Conservation (phyloP, 2,888 invertebrate species). For the Megastigmus dorsalis region DNA sequence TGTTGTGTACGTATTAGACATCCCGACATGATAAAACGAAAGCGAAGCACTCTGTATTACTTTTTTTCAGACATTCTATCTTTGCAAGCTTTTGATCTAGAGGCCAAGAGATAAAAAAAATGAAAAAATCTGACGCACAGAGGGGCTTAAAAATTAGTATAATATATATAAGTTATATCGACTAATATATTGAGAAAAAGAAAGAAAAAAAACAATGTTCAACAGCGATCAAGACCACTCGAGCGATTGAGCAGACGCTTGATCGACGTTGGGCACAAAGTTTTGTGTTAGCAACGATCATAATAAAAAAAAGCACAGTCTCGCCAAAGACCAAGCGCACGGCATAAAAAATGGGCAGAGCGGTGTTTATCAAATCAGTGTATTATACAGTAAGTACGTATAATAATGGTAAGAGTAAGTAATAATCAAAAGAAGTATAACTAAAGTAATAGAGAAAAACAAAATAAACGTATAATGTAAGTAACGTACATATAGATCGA, state of each 20-base stretch:
- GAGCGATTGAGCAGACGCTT: not conserved
- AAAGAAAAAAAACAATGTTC: conserved; percentile 8
- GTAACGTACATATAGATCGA: conserved; percentile 22
- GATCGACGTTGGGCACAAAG: conserved; percentile 9
- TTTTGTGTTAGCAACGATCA: conserved; percentile 47
- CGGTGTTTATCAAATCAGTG: conserved; percentile 44
- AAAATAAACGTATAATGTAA: conserved; percentile 1
- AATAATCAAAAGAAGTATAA: conserved; percentile 7
- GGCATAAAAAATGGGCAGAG: conserved; percentile 39
- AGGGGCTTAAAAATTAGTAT: no score
- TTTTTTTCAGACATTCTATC: not conserved
- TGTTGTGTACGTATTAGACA: not conserved
- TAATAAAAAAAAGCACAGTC: conserved; percentile 52
- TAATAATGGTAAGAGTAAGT: no score
- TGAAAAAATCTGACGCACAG: not conserved
- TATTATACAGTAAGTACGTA: no score
- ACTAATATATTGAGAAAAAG: no score
- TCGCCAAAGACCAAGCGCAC: conserved; percentile 55
- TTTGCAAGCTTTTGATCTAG: conserved; percentile 18
- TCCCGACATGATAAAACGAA: conserved; percentile 32
- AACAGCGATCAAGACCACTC: conserved; percentile 27
- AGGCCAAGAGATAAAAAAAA: conserved; percentile 9
- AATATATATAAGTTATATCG: no score
- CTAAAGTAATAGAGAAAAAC: not conserved
- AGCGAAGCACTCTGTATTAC: conserved; percentile 56